Evolutionary conservation across 2,113 vertebrate genomes (phyloP).

Genomic region (Otocyon megalotis): DNA sequence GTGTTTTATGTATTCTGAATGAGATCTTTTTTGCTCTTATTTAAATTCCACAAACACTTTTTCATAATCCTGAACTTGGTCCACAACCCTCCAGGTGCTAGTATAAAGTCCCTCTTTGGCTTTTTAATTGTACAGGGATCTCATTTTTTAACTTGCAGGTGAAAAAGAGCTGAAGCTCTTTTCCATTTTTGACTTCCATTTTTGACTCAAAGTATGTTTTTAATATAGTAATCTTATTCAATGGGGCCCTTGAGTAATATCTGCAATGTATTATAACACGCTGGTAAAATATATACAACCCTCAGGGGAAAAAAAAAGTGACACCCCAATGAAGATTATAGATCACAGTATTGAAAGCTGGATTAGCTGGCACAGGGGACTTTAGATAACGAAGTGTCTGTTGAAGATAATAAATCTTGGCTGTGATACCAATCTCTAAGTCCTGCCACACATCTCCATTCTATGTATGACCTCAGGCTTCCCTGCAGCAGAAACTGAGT

Average conservation of each 20-base stretch:
- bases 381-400: neutral
- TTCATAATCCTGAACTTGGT: conserved; percentile 75
- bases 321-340: conserved; percentile 35
- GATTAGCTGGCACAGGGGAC: neutral
- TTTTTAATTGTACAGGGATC: conserved; percentile 49
- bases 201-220: conserved; percentile 70
- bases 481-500: neutral
- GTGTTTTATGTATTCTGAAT: conserved; percentile 18
- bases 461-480: neutral
- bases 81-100: conserved; percentile 46
- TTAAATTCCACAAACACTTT: conserved; percentile 77
- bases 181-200: conserved; percentile 66
- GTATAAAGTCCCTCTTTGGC: conserved; percentile 58
- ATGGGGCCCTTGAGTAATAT: conserved; percentile 55
- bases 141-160: conserved; percentile 77
- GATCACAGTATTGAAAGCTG: neutral
- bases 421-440: neutral
- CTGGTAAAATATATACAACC: conserved; percentile 56
- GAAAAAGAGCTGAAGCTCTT: conserved; percentile 62
- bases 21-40: conserved; percentile 18
- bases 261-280: conserved; percentile 32
- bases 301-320: neutral
- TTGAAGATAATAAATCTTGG: neutral
- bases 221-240: conserved; percentile 72
- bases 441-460: neutral